Conservation (phyloP, 2,888 invertebrate species). For the Clistopyga incitator region DNA sequence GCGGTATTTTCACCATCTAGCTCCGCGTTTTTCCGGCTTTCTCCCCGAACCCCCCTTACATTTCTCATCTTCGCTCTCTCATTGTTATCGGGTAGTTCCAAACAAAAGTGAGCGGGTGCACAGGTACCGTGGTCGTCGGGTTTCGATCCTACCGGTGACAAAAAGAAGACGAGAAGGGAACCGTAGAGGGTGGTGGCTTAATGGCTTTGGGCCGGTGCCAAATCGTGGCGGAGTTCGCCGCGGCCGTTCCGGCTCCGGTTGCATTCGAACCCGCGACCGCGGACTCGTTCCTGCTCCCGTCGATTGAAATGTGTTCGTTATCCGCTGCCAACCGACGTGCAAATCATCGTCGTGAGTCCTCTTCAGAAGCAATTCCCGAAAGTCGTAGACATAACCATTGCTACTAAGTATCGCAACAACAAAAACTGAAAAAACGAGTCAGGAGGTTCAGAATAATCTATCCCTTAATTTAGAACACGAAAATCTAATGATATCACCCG, state of each 20-base stretch:
- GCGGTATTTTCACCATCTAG: constrained; percentile 31
- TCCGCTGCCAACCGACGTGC: constrained; percentile 66
- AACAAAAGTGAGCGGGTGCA: constrained; percentile 77
- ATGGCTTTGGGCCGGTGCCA: constrained; percentile 79
- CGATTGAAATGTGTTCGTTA: constrained; percentile 79
- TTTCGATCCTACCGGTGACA: constrained; percentile 58
- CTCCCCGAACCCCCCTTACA: constrained; percentile 64
- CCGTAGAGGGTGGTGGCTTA: constrained; percentile 73
- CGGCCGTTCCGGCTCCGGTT: constrained; percentile 61
- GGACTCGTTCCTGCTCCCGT: constrained; percentile 69
- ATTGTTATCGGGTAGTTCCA: constrained; percentile 78
- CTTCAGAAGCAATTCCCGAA: constrained; percentile 23
- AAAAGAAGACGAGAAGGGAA: constrained; percentile 58
- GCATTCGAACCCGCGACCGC: constrained; percentile 64
- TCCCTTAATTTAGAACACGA: not conserved
- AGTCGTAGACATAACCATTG: constrained; percentile 14
- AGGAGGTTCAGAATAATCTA: not conserved
- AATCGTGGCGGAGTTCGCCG: constrained; percentile 71
- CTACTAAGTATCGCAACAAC: not conserved
- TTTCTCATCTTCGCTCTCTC: constrained; percentile 76
- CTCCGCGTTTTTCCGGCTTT: constrained; percentile 33
- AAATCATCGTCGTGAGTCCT: constrained; percentile 49
- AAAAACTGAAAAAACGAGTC: not conserved
- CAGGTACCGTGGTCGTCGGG: constrained; percentile 43
- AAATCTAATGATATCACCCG: not conserved